A percentile compares a stretch with the other conserved stretches of the same genome.
Conservation (phyloP, 2,113 vertebrate genomes). For the human (Homo sapiens) region GRCh38 chrX:94576501-94577000, state of each 20-base stretch:
- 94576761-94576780: not conserved
- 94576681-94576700: not conserved
- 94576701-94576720: not conserved
- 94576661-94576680: not conserved
- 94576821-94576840: not conserved
- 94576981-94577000: no score
- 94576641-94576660: not conserved
- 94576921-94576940: not conserved
- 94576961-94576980: no score
- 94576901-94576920: not conserved
- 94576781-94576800: not conserved
- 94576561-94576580: not conserved
- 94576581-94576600: not conserved
- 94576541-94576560: not conserved
- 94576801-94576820: not conserved
- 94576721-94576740: not conserved
- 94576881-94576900: not conserved
- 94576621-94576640: not conserved
- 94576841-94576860: not conserved
- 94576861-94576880: not conserved
- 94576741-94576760: not conserved
- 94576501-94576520: not conserved
- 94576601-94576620: not conserved
- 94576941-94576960: not conserved
- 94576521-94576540: not conserved